Base-by-base conservation (phyloP, 2,113 vertebrate species). In the Vicugna pacos region DNA sequence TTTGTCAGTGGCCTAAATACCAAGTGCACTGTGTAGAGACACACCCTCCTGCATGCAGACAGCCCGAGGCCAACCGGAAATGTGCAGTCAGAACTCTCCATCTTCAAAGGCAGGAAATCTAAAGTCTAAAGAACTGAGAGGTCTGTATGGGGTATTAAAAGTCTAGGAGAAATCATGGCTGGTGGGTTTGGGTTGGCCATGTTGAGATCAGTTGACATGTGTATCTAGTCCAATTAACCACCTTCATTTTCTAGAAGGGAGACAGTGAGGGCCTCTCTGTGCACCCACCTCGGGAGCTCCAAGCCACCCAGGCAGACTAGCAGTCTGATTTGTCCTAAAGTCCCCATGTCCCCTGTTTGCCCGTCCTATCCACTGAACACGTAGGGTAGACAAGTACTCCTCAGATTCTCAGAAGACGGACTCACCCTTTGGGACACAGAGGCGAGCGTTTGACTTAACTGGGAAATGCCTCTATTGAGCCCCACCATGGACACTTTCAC, bases 1-100 rank as follows among this genome's bases (percentile, higher is more conserved):
- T 95, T 96, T 95, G 38, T 46, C 50, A 46, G 4, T 72, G 80
- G 92, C 84, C 54, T 88, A 81, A 77, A 91, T 89, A 82, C 64
- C 48, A 65, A 70, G 11, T 56, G 32, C 93, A 19, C 22, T 26
- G 19, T 19, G 22, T 28, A 90, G 80, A 65, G 26, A 50, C 2
- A 1, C n/a, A 54, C 16, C 17, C 48, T 96, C 9, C 62, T 81
- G 67, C 7, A 69, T 88, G 48, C n/a, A 8, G 75, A 79, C 17
- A 73, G 30, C 20, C 73, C 2, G 7, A 95, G 76, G 86, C 10
- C 30, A 58, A 65, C 1, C 20, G 10, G 16, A 75, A 76, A 38
- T 79, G 15, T 15, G 1, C 6, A 20, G 28, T 75, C 54, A 83
- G 79, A 93, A 69, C 50, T 56, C 7, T 56, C 32, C 56, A 60